Base-by-base conservation (phyloP, 2,797 vertebrate species). In the Pachyuromys duprasi region DNA sequence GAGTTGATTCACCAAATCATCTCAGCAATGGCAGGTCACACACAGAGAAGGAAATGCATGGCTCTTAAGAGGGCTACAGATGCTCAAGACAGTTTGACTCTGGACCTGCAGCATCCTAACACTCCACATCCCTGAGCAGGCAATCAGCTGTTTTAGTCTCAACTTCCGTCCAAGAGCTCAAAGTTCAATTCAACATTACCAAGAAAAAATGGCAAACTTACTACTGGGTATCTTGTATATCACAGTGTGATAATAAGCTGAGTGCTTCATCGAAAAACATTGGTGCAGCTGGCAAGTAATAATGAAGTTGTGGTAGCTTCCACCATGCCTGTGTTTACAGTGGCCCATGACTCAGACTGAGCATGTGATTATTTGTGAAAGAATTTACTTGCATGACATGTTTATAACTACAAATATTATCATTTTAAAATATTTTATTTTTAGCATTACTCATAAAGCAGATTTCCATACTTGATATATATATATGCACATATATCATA, bases 261-360 rank as follows among this genome's bases (percentile, higher is more conserved):
- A 1, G 1, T 7, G 7, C 2, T 12, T 36, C 6, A 2, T 42
- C 0, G 39, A 28, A 92, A 26, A 5, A 62, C 8, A 42, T 8
- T 7, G 24, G 83, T 28, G 12, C 6, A 53, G 13, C 2, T 15
- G 8, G 24, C 24, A 53, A 2, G 6, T 20, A 18, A 81, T 42
- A 70, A n/a, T 13, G 33, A 5, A 31, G 14, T 0, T 36, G 78
- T 17, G 15, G 3, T n/a, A 86, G 33, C 12, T 8, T 28, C 5
- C 13, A 4, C 18, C 28, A 4, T 5, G 0, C 36, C 42, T 39
- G 31, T 18, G 3, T 5, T 53, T 26, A 2, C n/a, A 36, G 69
- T n/a, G 18, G 1, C 28, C 12, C 93, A 36, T 28, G 20, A 2
- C 18, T 72, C 22, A 33, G 36, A n/a, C 18, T 90, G 57, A 49